phyloP scores from a whole-genome alignment of 2,797 vertebrate species.

The Erethizon dorsatum region DNA sequence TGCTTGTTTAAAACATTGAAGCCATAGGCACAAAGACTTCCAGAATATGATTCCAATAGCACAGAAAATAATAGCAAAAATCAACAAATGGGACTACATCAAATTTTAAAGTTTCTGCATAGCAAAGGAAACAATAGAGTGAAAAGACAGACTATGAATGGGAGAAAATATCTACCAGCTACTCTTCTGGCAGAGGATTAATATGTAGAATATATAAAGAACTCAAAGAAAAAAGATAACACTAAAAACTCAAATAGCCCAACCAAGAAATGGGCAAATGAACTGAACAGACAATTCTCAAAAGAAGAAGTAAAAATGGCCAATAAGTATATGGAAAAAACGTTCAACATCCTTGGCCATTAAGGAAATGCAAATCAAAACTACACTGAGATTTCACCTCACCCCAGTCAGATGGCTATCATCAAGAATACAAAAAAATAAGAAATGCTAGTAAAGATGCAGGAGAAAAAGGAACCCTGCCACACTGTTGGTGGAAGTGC shows the following conservation, averaged over 20 bases:
- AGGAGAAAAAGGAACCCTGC: background rate
- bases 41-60: background rate
- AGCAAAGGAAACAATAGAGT: background rate
- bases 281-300: background rate
- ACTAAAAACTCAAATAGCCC: background rate
- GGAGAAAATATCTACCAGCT: background rate
- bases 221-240: background rate
- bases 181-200: background rate
- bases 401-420: background rate
- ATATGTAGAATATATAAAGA: background rate
- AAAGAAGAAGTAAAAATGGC: background rate
- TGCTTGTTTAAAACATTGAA: background rate
- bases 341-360: background rate
- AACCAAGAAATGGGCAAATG: background rate
- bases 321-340: background rate
- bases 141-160: background rate
- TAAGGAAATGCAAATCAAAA: background rate
- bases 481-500: background rate
- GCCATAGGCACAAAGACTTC: background rate
- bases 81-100: background rate
- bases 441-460: background rate
- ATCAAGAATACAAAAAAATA: background rate
- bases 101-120: background rate
- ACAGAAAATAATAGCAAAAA: background rate
- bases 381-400: background rate